phyloP scores from a whole-genome alignment of 2,888 invertebrate genomes.

The Pseudolycoriella hygida region DNA sequence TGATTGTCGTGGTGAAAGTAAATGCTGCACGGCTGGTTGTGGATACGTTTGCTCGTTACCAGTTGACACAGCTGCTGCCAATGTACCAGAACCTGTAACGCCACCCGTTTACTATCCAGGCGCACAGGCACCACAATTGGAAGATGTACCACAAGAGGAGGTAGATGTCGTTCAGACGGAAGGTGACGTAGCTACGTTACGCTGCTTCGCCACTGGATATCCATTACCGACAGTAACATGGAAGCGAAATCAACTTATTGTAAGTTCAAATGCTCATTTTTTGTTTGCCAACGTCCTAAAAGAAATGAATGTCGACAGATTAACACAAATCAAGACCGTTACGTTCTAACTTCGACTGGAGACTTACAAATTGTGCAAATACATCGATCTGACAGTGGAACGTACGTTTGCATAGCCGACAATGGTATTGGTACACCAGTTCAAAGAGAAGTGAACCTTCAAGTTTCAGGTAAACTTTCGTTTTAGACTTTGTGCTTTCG shows the following conservation, averaged over 20 bases:
- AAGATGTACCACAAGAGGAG: conserved; percentile 32
- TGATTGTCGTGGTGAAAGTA: conserved; percentile 58
- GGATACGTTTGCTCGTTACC: conserved; percentile 50
- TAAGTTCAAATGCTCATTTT: conserved; percentile 25
- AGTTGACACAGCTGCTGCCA: conserved; percentile 21
- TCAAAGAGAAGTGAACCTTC: conserved; percentile 47
- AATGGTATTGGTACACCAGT: conserved; percentile 56
- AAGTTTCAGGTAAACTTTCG: conserved; percentile 48
- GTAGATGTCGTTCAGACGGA: conserved; percentile 46
- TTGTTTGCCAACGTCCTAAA: no score
- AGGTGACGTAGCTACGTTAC: conserved; percentile 54
- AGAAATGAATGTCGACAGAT: conserved; percentile 50
- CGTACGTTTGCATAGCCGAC: conserved; percentile 70
- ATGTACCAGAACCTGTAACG: conserved; percentile 25
- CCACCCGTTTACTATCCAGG: conserved; percentile 24
- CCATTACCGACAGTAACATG: conserved; percentile 64
- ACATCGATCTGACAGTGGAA: conserved; percentile 62
- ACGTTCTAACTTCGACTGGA: conserved; percentile 50
- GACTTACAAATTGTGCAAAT: conserved; percentile 69
- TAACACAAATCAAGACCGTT: conserved; percentile 51
- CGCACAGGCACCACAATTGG: conserved; percentile 33
- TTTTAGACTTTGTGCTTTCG: not conserved
- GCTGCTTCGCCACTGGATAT: conserved; percentile 57
- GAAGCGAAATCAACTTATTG: conserved; percentile 52
- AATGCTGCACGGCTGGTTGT: conserved; percentile 71